Base-by-base conservation (phyloP, 2,113 vertebrate species). In the Proterorhinus semilunaris region DNA sequence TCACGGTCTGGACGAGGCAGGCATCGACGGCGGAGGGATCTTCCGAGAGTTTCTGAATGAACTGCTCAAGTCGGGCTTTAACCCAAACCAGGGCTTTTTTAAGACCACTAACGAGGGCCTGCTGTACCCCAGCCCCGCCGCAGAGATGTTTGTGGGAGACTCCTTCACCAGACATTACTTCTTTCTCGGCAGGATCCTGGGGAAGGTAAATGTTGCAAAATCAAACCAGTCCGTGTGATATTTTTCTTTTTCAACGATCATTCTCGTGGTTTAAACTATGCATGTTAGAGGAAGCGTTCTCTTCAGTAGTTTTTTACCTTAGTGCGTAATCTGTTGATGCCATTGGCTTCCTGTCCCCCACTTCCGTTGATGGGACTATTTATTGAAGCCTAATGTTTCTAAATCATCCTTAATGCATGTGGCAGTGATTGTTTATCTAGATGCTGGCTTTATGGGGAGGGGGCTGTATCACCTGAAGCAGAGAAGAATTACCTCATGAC, bases 21-120 rank as follows among this genome's bases (percentile, higher is more conserved):
- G 98, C 36, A 98, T 99, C 6, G 98, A 99, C 16, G 98, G 98
- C 0, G 98, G 98, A 1, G 98, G 98, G 15, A 97, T 99, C 90
- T 99, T 99, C 87, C 90, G 98, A 47, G 98, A 99, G 88, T 99
- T 99, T 85, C 91, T 99, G 68, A 99, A 96, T 10, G 97, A 99
- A 75, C 95, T 99, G 12, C 94, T 99, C 62, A 98, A 98, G 81
- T 96, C 96, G 0, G 97, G 96, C 71, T 99, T 99, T 86, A 99
- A 98, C 75, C 97, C 96, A 65, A 99, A 98, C 88, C 98, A 99
- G 87, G 97, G 98, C 0, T 98, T 99, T 90, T 13, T 99, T 91
- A 98, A 96, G 86, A 98, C 98, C 17, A 99, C 96, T 70, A 98
- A 99, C 36, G 96, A 99, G 79, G 94, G 98, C 5, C 93, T 99